Evolutionary conservation across 1,140 invertebrate genomes (phyloP).

Genomic region (Drosophila insularis): DNA sequence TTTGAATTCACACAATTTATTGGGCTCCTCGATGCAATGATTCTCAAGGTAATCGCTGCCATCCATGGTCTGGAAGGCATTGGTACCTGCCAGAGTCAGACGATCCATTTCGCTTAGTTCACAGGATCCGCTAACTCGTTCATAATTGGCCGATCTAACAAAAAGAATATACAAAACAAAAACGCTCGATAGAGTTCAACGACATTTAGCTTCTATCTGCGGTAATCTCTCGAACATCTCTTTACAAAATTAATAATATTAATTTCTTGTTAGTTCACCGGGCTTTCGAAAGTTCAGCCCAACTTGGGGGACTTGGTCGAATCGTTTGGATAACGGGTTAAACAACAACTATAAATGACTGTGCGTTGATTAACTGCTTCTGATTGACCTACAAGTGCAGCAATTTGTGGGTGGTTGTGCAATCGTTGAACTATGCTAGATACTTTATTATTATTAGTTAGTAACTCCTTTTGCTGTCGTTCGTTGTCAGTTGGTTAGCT

Average conservation of each 20-base stretch:
- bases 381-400: slow-evolving; percentile 2
- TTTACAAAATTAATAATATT: slow-evolving; percentile 4
- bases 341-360: neutral
- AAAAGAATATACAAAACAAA: slow-evolving; percentile 47
- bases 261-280: neutral
- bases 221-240: neutral
- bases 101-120: slow-evolving; percentile 95
- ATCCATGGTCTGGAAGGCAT: slow-evolving; percentile 88
- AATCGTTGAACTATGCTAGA: neutral
- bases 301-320: too few relatives aligned
- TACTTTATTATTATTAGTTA: slow-evolving; percentile 7
- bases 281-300: neutral
- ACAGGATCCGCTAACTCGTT: slow-evolving; percentile 91
- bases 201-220: neutral
- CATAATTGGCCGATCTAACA: slow-evolving; percentile 93
- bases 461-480: slow-evolving; percentile 3
- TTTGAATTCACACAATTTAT: slow-evolving; percentile 96
- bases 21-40: slow-evolving; percentile 94
- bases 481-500: neutral
- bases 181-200: neutral
- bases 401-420: slow-evolving; percentile 8
- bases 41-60: slow-evolving; percentile 94
- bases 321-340: neutral
- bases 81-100: slow-evolving; percentile 91
- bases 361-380: slow-evolving; percentile 9